These are phyloP conservation scores for Perca flavescens DNA, from an alignment of 2,113 vertebrate species.

Conservation along the genomic window DNA sequence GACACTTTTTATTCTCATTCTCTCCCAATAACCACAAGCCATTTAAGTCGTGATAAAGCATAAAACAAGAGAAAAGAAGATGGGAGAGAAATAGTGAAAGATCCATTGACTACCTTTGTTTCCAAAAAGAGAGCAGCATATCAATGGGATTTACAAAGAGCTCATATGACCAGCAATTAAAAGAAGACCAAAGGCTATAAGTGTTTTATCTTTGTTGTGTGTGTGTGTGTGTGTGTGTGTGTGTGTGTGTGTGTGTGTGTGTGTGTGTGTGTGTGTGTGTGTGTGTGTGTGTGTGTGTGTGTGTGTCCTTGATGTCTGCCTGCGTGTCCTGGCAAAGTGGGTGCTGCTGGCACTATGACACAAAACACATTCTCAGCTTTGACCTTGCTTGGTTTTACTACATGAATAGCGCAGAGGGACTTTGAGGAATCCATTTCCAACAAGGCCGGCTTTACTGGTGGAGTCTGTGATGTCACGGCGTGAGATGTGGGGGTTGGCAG, in stretches of 20 bases:
- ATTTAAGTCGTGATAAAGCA: background rate
- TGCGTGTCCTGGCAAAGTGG: slow-evolving; percentile 27
- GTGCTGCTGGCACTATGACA: slow-evolving; percentile 12
- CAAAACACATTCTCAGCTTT: slow-evolving; percentile 45
- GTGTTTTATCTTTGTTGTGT: slow-evolving; percentile 25
- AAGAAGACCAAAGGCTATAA: slow-evolving; percentile 43
- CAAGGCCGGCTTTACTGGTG: background rate
- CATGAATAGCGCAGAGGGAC: slow-evolving; percentile 36
- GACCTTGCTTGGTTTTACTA: slow-evolving; percentile 47
- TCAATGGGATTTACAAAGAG: slow-evolving; percentile 57
- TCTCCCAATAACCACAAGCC: background rate
- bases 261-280: too few relatives aligned
- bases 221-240: slow-evolving; percentile 6
- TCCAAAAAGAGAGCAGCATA: slow-evolving; percentile 47
- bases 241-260: background rate
- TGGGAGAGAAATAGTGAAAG: background rate
- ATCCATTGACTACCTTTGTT: slow-evolving; percentile 24
- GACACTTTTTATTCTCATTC: background rate
- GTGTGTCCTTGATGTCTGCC: slow-evolving; percentile 59
- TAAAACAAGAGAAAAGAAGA: background rate
- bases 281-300: background rate
- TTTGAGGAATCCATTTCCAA: slow-evolving; percentile 45
- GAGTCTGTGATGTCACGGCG: background rate
- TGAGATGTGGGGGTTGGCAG: background rate
- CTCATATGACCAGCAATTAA: slow-evolving; percentile 54